phyloP scores from a whole-genome alignment of 2,797 vertebrate species.

The Calcarius lapponicus region DNA sequence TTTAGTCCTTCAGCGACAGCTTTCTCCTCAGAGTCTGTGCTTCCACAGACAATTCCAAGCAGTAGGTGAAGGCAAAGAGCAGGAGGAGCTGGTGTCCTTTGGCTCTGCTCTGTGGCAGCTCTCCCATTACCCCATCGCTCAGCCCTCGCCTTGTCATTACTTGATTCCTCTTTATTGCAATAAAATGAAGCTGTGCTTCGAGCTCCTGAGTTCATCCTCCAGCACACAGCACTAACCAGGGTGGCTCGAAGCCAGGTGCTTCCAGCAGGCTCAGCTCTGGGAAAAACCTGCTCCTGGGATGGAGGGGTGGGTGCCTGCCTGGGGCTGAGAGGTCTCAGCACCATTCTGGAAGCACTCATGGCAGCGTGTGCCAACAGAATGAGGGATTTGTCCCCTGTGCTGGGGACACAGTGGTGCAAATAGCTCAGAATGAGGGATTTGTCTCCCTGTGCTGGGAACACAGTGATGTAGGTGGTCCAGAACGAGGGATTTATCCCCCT shows the following conservation, averaged over 20 bases:
- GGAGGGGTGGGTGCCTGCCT: background rate
- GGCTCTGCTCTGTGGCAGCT: background rate
- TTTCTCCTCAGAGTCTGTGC: background rate
- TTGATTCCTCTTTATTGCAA: slow-evolving; percentile 22
- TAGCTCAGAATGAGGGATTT: background rate
- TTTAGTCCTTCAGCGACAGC: background rate
- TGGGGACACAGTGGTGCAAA: no score
- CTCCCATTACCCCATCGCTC: background rate
- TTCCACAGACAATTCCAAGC: background rate
- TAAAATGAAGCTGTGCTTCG: background rate
- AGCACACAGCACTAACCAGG: rapidly evolving
- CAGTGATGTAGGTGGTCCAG: rapidly evolving
- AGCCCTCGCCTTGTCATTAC: background rate
- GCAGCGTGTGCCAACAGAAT: background rate
- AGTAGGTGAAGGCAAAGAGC: background rate
- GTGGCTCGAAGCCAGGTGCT: slow-evolving; percentile 1
- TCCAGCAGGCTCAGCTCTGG: rapidly evolving
- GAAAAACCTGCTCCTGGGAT: background rate
- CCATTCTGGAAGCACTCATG: background rate
- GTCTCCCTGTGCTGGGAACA: background rate
- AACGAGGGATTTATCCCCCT: background rate
- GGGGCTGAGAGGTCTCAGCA: background rate
- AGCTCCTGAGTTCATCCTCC: background rate
- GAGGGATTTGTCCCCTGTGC: background rate
- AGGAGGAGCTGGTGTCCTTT: background rate